These are phyloP conservation scores for Aphelenchoides besseyi DNA, from an alignment of 1,140 invertebrate genomes.

Conservation along the genomic window DNA sequence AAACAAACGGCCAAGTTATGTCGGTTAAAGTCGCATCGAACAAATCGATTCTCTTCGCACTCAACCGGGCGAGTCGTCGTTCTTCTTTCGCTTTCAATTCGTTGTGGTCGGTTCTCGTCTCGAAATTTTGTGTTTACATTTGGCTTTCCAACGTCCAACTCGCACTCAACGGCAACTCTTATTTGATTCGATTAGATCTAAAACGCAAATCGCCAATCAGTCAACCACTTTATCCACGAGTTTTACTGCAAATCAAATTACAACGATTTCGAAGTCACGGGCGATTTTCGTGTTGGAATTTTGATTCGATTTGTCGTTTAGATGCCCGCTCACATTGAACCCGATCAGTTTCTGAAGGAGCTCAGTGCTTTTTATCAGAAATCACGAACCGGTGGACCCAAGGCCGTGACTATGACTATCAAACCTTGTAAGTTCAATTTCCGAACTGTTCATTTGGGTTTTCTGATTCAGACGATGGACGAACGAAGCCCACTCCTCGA, in stretches of 20 bases:
- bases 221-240: too few species aligned
- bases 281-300: slow-evolving; percentile 11
- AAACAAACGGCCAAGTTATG: background rate
- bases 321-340: background rate
- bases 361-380: background rate
- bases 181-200: too few species aligned
- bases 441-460: background rate
- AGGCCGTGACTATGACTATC: slow-evolving; percentile 2
- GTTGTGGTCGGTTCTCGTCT: background rate
- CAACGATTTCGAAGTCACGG: too few species aligned
- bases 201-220: too few species aligned
- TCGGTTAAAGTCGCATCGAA: slow-evolving; percentile 2
- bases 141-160: background rate
- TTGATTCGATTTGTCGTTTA: background rate
- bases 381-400: background rate
- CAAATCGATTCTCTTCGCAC: background rate
- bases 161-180: too few species aligned
- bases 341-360: slow-evolving; percentile 7
- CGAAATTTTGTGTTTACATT: background rate
- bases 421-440: slow-evolving; percentile 14
- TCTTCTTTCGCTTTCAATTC: background rate
- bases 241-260: too few species aligned
- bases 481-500: slow-evolving; percentile 8
- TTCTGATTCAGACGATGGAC: slow-evolving; percentile 11
- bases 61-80: background rate